Conservation (phyloP, 2,888 invertebrate genomes). For the Ypsolopha sequella region DNA sequence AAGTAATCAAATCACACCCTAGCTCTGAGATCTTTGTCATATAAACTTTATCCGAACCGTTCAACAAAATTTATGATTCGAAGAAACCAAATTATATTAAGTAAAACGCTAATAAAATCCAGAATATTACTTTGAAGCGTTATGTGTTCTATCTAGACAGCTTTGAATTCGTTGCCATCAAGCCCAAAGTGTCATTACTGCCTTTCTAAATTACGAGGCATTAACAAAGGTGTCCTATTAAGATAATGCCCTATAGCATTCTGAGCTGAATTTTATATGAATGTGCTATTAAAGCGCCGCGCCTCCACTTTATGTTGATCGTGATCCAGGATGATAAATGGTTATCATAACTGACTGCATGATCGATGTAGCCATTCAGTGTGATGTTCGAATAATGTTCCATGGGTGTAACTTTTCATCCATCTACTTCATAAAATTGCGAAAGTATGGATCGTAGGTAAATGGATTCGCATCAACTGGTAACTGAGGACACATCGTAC, state of each 20-base stretch:
- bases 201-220: background rate
- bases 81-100: no score
- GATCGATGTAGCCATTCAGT: slow-evolving; percentile 28
- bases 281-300: slow-evolving; percentile 9
- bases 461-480: no score
- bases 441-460: no score
- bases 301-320: slow-evolving; percentile 19
- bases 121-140: background rate
- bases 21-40: no score
- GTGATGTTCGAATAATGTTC: background rate
- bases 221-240: slow-evolving; percentile 7
- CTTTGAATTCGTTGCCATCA: background rate
- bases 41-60: no score
- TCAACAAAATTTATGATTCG: no score
- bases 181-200: background rate
- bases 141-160: slow-evolving; percentile 1
- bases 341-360: slow-evolving; percentile 31
- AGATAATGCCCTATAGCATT: slow-evolving; percentile 18
- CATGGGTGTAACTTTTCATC: background rate
- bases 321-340: slow-evolving; percentile 35
- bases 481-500: no score
- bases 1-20: no score
- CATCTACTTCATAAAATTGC: no score
- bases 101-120: no score
- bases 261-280: slow-evolving; percentile 22